phyloP scores from a whole-genome alignment of 2,797 vertebrate species.

The Oreochromis mossambicus region DNA sequence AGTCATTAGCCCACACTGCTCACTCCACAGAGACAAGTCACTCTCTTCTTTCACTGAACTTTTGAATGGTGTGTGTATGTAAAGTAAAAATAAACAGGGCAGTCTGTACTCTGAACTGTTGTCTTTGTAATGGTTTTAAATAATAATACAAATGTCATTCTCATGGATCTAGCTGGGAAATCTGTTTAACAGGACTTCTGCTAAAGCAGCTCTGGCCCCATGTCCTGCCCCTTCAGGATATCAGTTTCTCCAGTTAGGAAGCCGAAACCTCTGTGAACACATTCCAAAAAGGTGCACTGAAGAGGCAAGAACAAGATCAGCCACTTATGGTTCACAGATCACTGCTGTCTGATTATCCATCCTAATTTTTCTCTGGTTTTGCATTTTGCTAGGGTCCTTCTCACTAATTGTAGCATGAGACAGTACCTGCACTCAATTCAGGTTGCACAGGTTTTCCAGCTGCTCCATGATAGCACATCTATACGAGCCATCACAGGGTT shows the following conservation, averaged over 20 bases:
- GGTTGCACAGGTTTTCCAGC: not conserved
- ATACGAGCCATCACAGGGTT: accelerated
- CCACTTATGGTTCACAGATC: not conserved
- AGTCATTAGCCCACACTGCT: not conserved
- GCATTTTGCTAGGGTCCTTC: not conserved
- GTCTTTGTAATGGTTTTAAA: not conserved
- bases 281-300: not conserved
- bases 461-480: not conserved
- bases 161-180: not conserved
- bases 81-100: not conserved
- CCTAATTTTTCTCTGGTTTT: not conserved
- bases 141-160: not conserved
- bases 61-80: not conserved
- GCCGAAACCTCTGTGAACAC: not conserved
- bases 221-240: not conserved
- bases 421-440: accelerated
- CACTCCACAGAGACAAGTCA: not conserved
- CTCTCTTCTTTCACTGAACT: accelerated
- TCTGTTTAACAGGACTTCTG: not conserved
- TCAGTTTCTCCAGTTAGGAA: not conserved
- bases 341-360: accelerated
- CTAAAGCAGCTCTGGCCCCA: not conserved
- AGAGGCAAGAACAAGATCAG: not conserved
- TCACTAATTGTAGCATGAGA: accelerated
- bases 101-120: not conserved